Percentiles rank a stretch among this genome's conserved stretches.
Conservation (phyloP, 2,113 vertebrate species). For the Rhinichthys klamathensis region DNA sequence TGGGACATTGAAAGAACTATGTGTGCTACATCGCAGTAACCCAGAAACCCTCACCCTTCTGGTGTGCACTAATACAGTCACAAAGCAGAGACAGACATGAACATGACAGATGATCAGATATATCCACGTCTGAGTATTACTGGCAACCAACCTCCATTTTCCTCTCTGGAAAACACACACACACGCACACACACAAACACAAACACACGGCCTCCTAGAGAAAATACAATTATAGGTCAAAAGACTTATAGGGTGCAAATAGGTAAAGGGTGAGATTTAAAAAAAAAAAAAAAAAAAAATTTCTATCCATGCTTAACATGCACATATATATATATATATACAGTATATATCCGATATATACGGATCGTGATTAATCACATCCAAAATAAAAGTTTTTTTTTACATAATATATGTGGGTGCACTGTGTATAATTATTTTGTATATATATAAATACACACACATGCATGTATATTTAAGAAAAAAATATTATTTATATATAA, state of each 20-base stretch:
- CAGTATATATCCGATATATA: too few relatives aligned
- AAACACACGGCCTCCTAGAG: neutral
- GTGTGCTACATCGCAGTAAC: conserved; percentile 2
- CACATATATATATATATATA: too few relatives aligned
- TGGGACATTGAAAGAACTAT: conserved; percentile 11
- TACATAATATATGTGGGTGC: too few relatives aligned
- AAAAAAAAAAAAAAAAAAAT: neutral
- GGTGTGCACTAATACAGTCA: conserved; percentile 35
- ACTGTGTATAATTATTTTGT: too few relatives aligned
- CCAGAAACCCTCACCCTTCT: conserved; percentile 12
- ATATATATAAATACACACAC: too few relatives aligned
- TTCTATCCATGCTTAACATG: neutral
- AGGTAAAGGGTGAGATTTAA: neutral
- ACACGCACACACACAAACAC: neutral
- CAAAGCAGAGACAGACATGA: conserved; percentile 24
- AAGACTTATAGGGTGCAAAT: neutral
- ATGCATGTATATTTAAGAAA: too few relatives aligned
- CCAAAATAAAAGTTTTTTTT: too few relatives aligned
- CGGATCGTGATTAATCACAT: too few relatives aligned
- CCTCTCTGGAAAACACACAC: neutral
- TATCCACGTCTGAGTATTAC: conserved; percentile 43
- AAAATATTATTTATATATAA: too few relatives aligned
- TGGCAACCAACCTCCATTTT: conserved; percentile 34
- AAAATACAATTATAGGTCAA: neutral
- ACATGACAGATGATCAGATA: conserved; percentile 37